phyloP scores from a whole-genome alignment of 2,888 invertebrate species.

The Lithophane ornitopus region DNA sequence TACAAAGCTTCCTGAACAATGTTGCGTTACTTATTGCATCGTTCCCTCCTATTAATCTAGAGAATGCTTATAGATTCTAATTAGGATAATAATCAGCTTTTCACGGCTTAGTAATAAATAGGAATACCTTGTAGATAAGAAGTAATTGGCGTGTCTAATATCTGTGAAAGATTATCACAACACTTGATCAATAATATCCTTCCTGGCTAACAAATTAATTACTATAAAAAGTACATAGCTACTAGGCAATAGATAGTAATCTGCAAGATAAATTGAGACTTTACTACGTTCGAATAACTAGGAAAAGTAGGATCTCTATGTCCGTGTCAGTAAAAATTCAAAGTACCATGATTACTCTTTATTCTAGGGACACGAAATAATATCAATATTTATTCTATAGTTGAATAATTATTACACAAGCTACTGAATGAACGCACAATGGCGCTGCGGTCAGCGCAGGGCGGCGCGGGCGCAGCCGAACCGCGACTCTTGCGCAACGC shows the following conservation, averaged over 20 bases:
- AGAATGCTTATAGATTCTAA: conserved; percentile 39
- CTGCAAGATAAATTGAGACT: background rate
- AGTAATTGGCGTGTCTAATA: conserved; percentile 51
- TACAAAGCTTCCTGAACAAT: conserved; percentile 5
- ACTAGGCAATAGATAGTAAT: conserved; percentile 24
- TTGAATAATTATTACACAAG: conserved; percentile 45
- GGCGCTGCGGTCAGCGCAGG: conserved; percentile 53
- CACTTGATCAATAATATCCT: conserved; percentile 47
- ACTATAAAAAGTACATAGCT: conserved; percentile 17
- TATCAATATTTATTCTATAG: conserved; percentile 9
- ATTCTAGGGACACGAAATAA: background rate
- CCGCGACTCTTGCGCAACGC: conserved; percentile 59
- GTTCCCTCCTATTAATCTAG: conserved; percentile 27
- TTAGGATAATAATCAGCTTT: conserved; percentile 37
- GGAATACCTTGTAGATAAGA: conserved; percentile 46
- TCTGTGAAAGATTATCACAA: conserved; percentile 47
- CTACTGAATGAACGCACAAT: conserved; percentile 67
- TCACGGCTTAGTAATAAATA: conserved; percentile 35
- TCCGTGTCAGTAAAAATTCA: background rate
- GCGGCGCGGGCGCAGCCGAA: conserved; percentile 34
- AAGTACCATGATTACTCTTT: background rate
- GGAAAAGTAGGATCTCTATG: background rate
- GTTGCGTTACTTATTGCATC: conserved; percentile 20
- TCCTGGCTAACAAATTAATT: conserved; percentile 43
- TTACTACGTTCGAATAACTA: background rate